Evolutionary conservation across 2,888 invertebrate genomes (phyloP).

Genomic region (Tipula unca): DNA sequence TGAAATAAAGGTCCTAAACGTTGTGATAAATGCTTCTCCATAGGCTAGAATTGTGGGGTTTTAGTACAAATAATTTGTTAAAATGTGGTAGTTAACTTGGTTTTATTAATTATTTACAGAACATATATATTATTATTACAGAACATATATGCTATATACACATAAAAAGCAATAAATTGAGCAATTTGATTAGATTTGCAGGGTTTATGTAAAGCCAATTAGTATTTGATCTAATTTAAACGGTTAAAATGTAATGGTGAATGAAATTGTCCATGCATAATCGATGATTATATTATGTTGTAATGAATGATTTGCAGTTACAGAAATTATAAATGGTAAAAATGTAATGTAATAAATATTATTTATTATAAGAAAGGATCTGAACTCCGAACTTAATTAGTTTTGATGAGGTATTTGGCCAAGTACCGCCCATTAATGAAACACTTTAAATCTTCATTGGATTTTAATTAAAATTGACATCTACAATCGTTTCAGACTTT

Average conservation of each 20-base stretch:
- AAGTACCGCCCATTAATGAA: no score
- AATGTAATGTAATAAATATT: not conserved
- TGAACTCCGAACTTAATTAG: no score
- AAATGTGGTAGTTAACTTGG: not conserved
- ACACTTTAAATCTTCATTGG: no score
- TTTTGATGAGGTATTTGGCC: no score
- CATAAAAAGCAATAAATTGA: not conserved
- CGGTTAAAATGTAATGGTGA: not conserved
- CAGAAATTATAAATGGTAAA: not conserved
- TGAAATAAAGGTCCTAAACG: conserved; percentile 91
- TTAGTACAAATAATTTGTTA: not conserved
- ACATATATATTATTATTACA: not conserved
- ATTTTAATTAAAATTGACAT: no score
- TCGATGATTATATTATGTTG: not conserved
- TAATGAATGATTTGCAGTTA: not conserved
- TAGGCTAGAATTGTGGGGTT: conserved; percentile 32
- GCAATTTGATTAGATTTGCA: not conserved
- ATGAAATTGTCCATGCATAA: not conserved
- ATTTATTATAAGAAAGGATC: no score
- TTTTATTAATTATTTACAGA: not conserved
- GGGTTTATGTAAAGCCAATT: not conserved
- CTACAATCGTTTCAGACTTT: no score
- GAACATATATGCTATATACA: not conserved
- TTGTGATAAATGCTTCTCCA: conserved; percentile 92
- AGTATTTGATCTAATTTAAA: not conserved